phyloP scores from a whole-genome alignment of 1,140 invertebrate species.

The Aricia agestis region DNA sequence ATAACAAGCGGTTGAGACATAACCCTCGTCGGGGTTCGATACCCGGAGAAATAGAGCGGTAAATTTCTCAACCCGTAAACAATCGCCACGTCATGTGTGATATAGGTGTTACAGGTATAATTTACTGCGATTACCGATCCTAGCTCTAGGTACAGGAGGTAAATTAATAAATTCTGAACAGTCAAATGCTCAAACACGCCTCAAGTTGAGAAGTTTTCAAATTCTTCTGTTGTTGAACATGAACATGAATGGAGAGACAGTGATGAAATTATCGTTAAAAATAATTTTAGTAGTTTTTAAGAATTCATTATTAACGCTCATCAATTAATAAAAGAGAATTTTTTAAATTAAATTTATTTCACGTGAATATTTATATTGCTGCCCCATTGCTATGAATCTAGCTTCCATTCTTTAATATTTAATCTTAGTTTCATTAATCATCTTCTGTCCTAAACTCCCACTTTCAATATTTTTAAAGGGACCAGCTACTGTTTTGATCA shows the following conservation, averaged over 20 bases:
- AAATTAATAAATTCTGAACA: background rate
- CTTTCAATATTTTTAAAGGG: background rate
- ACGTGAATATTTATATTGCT: too few species aligned
- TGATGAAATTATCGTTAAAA: too few species aligned
- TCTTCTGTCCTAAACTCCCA: background rate
- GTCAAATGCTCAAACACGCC: background rate
- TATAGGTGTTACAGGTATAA: constrained; percentile 28
- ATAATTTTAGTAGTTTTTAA: too few species aligned
- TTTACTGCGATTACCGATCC: background rate
- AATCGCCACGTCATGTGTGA: constrained; percentile 39
- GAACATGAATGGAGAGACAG: too few species aligned
- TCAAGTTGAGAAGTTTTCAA: background rate
- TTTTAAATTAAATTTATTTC: too few species aligned
- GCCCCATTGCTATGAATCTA: too few species aligned
- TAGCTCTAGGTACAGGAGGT: background rate
- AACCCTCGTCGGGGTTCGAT: constrained; percentile 34
- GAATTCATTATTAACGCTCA: too few species aligned
- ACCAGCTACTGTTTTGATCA: constrained; percentile 8
- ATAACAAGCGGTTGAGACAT: constrained; percentile 24
- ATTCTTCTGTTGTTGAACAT: too few species aligned
- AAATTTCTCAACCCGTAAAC: constrained; percentile 38
- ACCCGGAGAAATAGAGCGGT: constrained; percentile 49
- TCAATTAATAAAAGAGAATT: too few species aligned
- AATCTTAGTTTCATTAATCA: background rate
- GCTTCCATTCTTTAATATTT: background rate